Conservation (phyloP, 2,797 vertebrate species). For the Leptodactylus fallax region DNA sequence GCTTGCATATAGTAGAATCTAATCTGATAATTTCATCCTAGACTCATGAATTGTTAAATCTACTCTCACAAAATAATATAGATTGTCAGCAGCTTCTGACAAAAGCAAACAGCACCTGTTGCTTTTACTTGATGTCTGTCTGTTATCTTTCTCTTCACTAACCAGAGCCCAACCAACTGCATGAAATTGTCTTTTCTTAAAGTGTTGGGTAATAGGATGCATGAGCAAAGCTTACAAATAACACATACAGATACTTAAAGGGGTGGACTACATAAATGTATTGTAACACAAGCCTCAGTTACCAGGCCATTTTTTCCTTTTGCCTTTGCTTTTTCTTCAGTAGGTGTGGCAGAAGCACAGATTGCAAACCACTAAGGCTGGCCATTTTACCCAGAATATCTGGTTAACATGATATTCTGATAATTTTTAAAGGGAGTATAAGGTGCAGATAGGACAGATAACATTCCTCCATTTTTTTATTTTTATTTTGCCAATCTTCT, state of each 20-base stretch:
- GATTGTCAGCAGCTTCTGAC: background rate
- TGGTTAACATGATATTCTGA: no score
- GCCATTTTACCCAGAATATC: no score
- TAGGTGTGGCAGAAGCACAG: no score
- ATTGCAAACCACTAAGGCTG: no score
- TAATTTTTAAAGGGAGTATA: no score
- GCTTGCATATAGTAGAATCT: conserved; percentile 67
- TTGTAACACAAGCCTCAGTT: no score
- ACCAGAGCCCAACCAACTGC: background rate
- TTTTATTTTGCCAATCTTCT: no score
- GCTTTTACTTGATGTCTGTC: conserved; percentile 1
- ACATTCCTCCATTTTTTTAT: no score
- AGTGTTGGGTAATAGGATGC: background rate
- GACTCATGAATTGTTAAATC: background rate
- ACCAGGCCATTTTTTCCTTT: no score
- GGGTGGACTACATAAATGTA: no score
- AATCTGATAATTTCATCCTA: conserved; percentile 54
- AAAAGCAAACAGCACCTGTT: background rate
- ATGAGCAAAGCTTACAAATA: background rate
- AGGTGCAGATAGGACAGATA: no score
- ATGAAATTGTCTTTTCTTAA: conserved; percentile 5
- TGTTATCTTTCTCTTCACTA: conserved; percentile 11
- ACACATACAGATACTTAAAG: background rate
- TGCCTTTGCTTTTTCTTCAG: no score
- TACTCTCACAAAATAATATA: background rate